Conservation (phyloP, 2,888 invertebrate species). For the Gonocerus acuteangulatus region DNA sequence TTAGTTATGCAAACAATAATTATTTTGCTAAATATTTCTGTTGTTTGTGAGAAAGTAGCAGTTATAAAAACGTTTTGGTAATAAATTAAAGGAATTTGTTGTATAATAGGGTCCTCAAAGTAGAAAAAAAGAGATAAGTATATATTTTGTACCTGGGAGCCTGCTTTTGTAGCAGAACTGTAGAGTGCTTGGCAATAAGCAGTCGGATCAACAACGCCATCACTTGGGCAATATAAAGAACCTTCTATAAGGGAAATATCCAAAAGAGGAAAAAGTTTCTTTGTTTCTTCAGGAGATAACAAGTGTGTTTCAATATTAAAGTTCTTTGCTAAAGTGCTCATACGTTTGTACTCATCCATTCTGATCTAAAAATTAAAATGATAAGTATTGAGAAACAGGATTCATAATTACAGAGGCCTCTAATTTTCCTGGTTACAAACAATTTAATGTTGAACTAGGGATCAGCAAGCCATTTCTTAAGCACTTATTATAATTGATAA, state of each 20-base stretch:
- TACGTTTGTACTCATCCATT: slow-evolving; percentile 72
- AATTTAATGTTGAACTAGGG: too few species aligned
- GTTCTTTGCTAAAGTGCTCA: slow-evolving; percentile 70
- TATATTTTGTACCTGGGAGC: slow-evolving; percentile 55
- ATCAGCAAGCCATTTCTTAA: too few species aligned
- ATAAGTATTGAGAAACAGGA: background rate
- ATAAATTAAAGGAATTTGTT: background rate
- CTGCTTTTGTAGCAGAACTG: slow-evolving; percentile 61
- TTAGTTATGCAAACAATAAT: too few species aligned
- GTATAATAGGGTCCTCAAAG: too few species aligned
- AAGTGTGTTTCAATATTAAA: slow-evolving; percentile 69
- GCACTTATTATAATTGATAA: too few species aligned
- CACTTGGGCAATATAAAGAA: slow-evolving; percentile 68
- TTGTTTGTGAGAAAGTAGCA: background rate
- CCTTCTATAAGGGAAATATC: slow-evolving; percentile 67
- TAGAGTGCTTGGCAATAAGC: slow-evolving; percentile 69
- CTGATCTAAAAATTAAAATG: slow-evolving; percentile 56
- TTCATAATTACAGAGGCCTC: too few species aligned
- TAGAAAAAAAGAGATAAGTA: background rate
- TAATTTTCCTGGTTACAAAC: too few species aligned
- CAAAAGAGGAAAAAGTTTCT: slow-evolving; percentile 67
- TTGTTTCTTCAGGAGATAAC: slow-evolving; percentile 63
- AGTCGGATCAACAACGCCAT: slow-evolving; percentile 78
- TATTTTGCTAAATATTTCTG: too few species aligned
- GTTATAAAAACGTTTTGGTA: background rate